Percentiles rank a stretch among this genome's conserved stretches.
phyloP scores from a whole-genome alignment of 2,113 vertebrate genomes.

The Acrocephalus arundinaceus region DNA sequence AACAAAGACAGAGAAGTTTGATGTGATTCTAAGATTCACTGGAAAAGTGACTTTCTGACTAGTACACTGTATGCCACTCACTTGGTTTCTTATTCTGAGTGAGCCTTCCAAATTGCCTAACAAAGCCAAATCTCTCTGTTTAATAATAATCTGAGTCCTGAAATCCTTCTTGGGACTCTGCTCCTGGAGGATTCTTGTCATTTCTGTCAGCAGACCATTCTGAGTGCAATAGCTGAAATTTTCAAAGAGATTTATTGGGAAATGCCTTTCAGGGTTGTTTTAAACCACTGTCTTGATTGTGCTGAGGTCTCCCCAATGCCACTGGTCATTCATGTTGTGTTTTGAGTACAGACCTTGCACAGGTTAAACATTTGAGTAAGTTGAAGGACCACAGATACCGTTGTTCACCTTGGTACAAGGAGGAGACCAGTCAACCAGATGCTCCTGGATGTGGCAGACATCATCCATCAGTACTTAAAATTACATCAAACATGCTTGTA shows the following conservation, averaged over 20 bases:
- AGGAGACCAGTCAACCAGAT: background rate
- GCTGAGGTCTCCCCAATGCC: background rate
- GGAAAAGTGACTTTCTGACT: background rate
- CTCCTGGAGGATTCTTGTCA: background rate
- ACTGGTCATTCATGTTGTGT: background rate
- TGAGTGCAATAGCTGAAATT: background rate
- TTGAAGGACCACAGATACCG: background rate
- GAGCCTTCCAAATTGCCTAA: background rate
- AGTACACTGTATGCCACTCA: background rate
- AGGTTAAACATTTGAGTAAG: background rate
- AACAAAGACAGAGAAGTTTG: background rate
- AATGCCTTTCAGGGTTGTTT: background rate
- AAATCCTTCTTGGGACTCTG: background rate
- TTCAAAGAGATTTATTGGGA: background rate
- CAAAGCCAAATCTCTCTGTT: background rate
- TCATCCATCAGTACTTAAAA: background rate
- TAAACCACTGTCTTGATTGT: background rate
- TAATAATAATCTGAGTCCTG: background rate
- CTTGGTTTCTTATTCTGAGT: background rate
- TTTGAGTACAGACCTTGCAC: background rate
- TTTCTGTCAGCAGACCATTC: background rate
- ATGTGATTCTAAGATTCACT: background rate
- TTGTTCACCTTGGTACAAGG: background rate
- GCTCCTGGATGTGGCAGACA: background rate
- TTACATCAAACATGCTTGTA: background rate